Conservation (phyloP, 2,113 vertebrate genomes). For the Antechinus flavipes region DNA sequence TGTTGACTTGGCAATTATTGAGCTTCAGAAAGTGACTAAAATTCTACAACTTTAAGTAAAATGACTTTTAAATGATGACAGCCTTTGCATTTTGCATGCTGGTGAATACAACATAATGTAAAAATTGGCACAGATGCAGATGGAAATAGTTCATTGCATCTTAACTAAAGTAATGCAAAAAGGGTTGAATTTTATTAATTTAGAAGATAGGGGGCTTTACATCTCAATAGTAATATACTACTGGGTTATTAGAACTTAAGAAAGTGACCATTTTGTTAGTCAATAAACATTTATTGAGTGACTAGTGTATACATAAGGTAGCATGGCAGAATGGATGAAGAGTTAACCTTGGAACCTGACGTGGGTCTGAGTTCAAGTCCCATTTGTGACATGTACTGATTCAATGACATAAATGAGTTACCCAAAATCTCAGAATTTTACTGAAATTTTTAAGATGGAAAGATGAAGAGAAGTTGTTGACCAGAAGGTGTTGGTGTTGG, state of each 20-base stretch:
- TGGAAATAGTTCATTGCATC: conserved; percentile 55
- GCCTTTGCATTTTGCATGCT: conserved; percentile 47
- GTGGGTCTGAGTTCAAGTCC: background rate
- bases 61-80: conserved; percentile 44
- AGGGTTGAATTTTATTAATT: conserved; percentile 62
- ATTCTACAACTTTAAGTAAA: conserved; percentile 54
- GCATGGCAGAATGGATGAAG: background rate
- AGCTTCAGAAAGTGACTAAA: conserved; percentile 63
- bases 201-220: conserved; percentile 13
- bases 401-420: background rate
- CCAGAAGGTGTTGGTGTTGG: background rate
- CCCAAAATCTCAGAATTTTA: background rate
- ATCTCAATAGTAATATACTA: conserved; percentile 22
- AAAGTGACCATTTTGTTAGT: conserved; percentile 42
- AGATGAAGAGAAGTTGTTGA: background rate
- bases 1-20: conserved; percentile 58
- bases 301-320: background rate
- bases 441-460: background rate
- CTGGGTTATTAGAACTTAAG: conserved; percentile 8
- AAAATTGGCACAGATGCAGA: conserved; percentile 63
- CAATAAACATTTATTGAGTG: background rate
- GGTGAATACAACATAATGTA: conserved; percentile 32
- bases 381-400: background rate
- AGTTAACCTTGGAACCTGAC: background rate
- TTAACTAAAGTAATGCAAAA: conserved; percentile 50